phyloP scores from a whole-genome alignment of 1,140 invertebrate species.

The Archegozetes longisetosus region DNA sequence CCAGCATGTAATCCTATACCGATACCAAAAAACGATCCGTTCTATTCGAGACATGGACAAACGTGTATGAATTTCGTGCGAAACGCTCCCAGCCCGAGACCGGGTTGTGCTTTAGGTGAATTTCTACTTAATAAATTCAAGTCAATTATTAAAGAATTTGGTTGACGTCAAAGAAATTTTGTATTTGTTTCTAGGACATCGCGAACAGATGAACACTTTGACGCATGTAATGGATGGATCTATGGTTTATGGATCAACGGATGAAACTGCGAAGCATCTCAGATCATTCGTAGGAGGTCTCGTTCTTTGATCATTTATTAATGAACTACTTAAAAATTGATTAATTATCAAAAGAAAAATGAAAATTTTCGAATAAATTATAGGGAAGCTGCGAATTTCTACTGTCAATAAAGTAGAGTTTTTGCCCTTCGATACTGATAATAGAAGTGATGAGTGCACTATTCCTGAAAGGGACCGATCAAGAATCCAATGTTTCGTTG shows the following conservation, averaged over 20 bases:
- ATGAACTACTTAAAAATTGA: not conserved
- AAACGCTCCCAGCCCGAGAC: constrained; percentile 15
- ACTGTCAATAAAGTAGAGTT: constrained; percentile 13
- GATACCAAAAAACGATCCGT: constrained; percentile 20
- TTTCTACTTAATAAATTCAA: not conserved
- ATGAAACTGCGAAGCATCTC: constrained; percentile 16
- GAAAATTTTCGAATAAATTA: constrained; percentile 14
- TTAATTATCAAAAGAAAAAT: constrained; percentile 18
- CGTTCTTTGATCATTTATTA: not conserved
- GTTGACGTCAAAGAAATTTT: not conserved
- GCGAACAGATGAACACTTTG: constrained; percentile 93
- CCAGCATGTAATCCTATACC: constrained; percentile 22
- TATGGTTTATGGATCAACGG: constrained; percentile 79
- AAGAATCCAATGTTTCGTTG: constrained; percentile 16
- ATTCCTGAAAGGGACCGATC: constrained; percentile 2
- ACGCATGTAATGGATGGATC: constrained; percentile 93
- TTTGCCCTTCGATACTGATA: constrained; percentile 15
- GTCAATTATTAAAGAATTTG: not conserved
- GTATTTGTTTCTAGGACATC: constrained; percentile 20
- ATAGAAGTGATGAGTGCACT: constrained; percentile 14
- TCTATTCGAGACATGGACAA: constrained; percentile 17
- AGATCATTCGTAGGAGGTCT: constrained; percentile 15
- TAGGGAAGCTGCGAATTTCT: constrained; percentile 15
- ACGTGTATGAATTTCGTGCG: constrained; percentile 23
- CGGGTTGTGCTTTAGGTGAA: constrained; percentile 20